Conservation (phyloP, 1,140 invertebrate species). For the Octopus bimaculoides region DNA sequence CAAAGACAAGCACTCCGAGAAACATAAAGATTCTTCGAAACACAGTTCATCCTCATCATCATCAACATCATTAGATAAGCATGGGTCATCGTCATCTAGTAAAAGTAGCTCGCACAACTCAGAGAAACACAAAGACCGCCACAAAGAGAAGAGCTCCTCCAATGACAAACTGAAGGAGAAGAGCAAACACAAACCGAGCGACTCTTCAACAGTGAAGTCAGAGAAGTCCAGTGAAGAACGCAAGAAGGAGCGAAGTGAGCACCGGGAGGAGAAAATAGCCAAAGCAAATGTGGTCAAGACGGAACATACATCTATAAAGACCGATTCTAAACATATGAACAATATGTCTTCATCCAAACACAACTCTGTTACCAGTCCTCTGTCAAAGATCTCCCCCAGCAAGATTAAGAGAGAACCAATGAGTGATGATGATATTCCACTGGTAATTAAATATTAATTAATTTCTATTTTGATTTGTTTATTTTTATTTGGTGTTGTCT, state of each 20-base stretch:
- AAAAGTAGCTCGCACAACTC: constrained; percentile 20
- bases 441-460: constrained; percentile 60
- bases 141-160: constrained; percentile 58
- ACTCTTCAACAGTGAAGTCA: background rate
- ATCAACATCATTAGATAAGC: constrained; percentile 31
- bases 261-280: constrained; percentile 12
- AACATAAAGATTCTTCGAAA: constrained; percentile 3
- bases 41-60: constrained; percentile 3
- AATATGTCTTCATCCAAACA: background rate
- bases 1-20: background rate
- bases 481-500: background rate
- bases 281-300: constrained; percentile 20
- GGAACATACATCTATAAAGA: background rate
- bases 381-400: background rate
- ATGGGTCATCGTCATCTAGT: constrained; percentile 46
- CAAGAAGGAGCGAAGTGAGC: background rate
- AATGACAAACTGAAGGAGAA: constrained; percentile 27
- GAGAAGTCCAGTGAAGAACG: background rate
- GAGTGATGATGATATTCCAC: constrained; percentile 72
- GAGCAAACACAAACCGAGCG: background rate
- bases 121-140: constrained; percentile 42
- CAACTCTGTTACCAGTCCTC: background rate
- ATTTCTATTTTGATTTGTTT: background rate
- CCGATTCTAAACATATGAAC: background rate
- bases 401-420: constrained; percentile 47